A percentile compares a stretch with the other conserved stretches of the same genome.
These are phyloP conservation scores for Horisme vitalbata DNA, from an alignment of 2,888 invertebrate species.

Conservation along the genomic window DNA sequence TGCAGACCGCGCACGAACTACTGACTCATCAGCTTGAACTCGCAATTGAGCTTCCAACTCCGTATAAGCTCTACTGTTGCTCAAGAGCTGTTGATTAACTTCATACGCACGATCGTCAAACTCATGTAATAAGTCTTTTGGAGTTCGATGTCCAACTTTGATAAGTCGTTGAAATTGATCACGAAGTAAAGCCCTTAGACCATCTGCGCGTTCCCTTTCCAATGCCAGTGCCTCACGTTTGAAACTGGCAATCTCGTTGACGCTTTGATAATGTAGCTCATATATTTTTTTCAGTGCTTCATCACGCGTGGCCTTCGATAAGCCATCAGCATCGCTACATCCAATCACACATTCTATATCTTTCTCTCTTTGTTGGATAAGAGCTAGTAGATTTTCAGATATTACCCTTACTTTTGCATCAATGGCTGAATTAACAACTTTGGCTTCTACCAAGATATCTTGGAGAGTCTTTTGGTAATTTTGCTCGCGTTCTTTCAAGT, in stretches of 20 bases:
- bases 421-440: conserved; percentile 46
- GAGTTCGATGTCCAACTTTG: conserved; percentile 51
- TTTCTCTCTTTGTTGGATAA: conserved; percentile 54
- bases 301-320: conserved; percentile 39
- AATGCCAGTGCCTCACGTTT: conserved; percentile 51
- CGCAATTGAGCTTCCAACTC: conserved; percentile 59
- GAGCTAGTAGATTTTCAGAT: conserved; percentile 49
- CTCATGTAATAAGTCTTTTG: conserved; percentile 59
- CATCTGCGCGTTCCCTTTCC: conserved; percentile 61
- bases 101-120: conserved; percentile 66
- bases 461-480: conserved; percentile 45
- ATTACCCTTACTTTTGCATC: conserved; percentile 52
- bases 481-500: conserved; percentile 53
- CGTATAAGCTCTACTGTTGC: conserved; percentile 59
- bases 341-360: conserved; percentile 54
- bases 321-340: conserved; percentile 23
- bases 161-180: conserved; percentile 58
- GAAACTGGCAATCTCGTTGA: conserved; percentile 49
- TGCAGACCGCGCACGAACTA: conserved; percentile 46
- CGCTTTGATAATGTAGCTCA: conserved; percentile 39
- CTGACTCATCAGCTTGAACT: conserved; percentile 49
- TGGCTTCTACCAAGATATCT: conserved; percentile 43
- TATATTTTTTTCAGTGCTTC: conserved; percentile 45
- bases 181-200: conserved; percentile 52
- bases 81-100: conserved; percentile 66